These are phyloP conservation scores for Gila orcuttii DNA, from an alignment of 2,113 vertebrate genomes.

Conservation along the genomic window DNA sequence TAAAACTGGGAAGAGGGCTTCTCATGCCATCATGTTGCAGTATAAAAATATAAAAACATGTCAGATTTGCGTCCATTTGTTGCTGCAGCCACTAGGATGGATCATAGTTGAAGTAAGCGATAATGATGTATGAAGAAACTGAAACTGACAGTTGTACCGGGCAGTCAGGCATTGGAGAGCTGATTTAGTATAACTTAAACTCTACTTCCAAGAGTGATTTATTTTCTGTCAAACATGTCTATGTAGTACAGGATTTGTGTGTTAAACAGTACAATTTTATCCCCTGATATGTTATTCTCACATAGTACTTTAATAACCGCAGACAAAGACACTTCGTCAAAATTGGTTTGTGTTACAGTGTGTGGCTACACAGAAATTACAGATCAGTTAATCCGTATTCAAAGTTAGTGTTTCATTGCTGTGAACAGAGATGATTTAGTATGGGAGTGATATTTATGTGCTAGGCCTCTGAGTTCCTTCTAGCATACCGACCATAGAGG, in stretches of 20 bases:
- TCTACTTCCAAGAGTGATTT: background rate
- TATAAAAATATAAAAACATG: background rate
- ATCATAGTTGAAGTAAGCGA: constrained; percentile 1
- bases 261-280: background rate
- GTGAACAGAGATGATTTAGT: constrained; percentile 30
- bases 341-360: background rate
- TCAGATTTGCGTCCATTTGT: background rate
- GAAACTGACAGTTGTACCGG: constrained; percentile 10
- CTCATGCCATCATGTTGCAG: background rate
- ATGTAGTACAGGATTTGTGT: background rate
- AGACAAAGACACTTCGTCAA: background rate
- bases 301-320: background rate
- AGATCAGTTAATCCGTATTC: background rate
- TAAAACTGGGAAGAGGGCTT: background rate
- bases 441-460: constrained; percentile 5
- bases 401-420: constrained; percentile 1
- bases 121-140: constrained; percentile 14
- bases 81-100: constrained; percentile 16
- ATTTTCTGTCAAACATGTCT: background rate
- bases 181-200: background rate
- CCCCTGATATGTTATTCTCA: background rate
- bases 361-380: background rate
- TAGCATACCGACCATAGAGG: constrained; percentile 53
- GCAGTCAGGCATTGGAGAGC: background rate
- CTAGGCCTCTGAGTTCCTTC: constrained; percentile 51